Percentiles rank a stretch among this genome's conserved stretches.
Conservation (phyloP, 2,888 invertebrate genomes). For the Apomyelois bistriatella region DNA sequence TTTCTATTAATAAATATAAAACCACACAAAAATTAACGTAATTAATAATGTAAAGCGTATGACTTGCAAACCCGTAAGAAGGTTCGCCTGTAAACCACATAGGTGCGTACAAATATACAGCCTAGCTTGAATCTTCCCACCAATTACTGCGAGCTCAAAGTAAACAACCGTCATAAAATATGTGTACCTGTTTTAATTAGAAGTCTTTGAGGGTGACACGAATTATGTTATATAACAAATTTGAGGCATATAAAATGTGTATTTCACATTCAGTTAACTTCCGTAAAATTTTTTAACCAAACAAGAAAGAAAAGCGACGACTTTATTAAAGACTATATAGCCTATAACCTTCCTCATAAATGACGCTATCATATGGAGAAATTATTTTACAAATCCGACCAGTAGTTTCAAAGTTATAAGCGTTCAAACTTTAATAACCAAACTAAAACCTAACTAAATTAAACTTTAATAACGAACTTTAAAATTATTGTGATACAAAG, state of each 20-base stretch:
- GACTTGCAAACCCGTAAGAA: not conserved
- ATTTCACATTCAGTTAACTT: not conserved
- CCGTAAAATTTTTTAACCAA: not conserved
- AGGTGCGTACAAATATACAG: not conserved
- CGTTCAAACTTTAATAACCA: too few relatives aligned
- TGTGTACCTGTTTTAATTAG: not conserved
- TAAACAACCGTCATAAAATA: not conserved
- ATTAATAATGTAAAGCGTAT: not conserved
- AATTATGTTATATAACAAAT: not conserved
- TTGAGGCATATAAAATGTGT: not conserved
- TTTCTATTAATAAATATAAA: too few relatives aligned
- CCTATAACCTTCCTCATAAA: too few relatives aligned
- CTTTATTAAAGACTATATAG: too few relatives aligned
- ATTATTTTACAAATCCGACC: too few relatives aligned
- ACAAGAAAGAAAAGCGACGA: too few relatives aligned
- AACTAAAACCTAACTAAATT: too few relatives aligned
- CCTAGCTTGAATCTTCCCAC: not conserved
- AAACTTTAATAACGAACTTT: too few relatives aligned
- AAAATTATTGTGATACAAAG: too few relatives aligned
- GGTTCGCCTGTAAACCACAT: not conserved
- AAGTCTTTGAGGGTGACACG: not conserved
- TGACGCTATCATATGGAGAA: too few relatives aligned
- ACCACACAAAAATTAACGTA: too few relatives aligned
- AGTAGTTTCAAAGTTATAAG: too few relatives aligned
- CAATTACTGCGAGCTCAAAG: slow-evolving; percentile 3